Conservation (phyloP, 1,140 invertebrate species). For the Drosophila varians region DNA sequence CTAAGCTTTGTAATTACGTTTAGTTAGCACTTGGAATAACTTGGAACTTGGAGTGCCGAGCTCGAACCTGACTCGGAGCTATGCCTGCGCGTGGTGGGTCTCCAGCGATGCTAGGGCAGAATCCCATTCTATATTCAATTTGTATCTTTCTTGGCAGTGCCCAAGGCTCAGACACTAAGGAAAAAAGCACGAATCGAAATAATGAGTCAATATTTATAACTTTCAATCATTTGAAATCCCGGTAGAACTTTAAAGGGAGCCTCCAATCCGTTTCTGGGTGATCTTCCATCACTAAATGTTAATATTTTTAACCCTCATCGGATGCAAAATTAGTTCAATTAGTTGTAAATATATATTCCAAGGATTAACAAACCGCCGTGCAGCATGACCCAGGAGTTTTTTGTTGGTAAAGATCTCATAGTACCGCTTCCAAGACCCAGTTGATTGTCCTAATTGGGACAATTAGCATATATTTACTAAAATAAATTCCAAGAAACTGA, state of each 20-base stretch:
- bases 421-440: not conserved
- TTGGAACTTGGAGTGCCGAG: constrained; percentile 14
- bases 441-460: constrained; percentile 36
- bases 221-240: too few relatives aligned
- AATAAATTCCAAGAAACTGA: constrained; percentile 38
- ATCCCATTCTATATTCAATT: constrained; percentile 15
- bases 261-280: not conserved
- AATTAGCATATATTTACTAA: constrained; percentile 53
- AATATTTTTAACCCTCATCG: constrained; percentile 54
- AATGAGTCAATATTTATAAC: not conserved
- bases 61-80: not conserved
- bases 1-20: constrained; percentile 60
- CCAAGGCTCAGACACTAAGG: constrained; percentile 7
- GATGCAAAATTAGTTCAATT: constrained; percentile 1
- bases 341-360: constrained; percentile 33
- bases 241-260: not conserved
- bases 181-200: not conserved
- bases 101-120: constrained; percentile 10
- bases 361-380: constrained; percentile 37
- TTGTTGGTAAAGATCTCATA: not conserved
- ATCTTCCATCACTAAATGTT: constrained; percentile 14
- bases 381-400: constrained; percentile 32
- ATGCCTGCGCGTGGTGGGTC: constrained; percentile 41
- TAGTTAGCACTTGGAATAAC: constrained; percentile 59
- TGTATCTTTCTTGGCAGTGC: constrained; percentile 2